Base-by-base conservation (phyloP, 2,888 invertebrate species). In the Agriopis marginaria region DNA sequence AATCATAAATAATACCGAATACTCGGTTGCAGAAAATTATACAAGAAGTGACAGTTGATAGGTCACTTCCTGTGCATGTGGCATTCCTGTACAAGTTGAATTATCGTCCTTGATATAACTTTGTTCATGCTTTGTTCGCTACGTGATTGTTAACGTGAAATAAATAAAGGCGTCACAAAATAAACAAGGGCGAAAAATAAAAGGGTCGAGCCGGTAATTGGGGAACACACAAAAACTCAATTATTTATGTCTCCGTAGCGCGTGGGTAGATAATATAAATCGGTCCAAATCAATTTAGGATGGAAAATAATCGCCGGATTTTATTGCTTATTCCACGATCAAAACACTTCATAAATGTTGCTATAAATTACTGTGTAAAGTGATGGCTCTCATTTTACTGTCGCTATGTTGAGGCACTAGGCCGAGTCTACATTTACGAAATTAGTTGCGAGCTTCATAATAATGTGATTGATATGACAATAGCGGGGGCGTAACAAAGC, bases 321-420 rank as follows among this genome's bases (percentile, higher is more conserved):
- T 87, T 86, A 88, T 84, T 82, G 79, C 77, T 66, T 62, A 65
- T 65, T 77, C 72, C 73, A 79, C 80, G 82, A 83, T 86, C 83
- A 83, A 83, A 86, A 82, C 86, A 87, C 85, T 87, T 86, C 85
- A 88, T 89, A 87, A 89, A 81, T 73, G 83, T 77, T 71, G 82
- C 77, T 73, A 81, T 88, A 86, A 86, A 88, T 85, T 85, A 80
- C 79, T 82, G 79, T 82, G 82, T 82, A 84, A 86, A 88, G 82
- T 81, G 83, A 84, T 84, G 82, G 81, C 81, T 79, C 77, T 80
- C 78, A 77, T 79, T 87, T 84, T 81, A 83, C 77, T 77, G 75
- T 72, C 62, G 68, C 69, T 66, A 65, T 68, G 73, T 62, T 68
- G 42, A 55, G 45, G 40, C 39, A 61, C 53, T 65, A 63, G 59